Base-by-base conservation (phyloP, 2,888 invertebrate species). In the Phragmatobia fuliginosa region DNA sequence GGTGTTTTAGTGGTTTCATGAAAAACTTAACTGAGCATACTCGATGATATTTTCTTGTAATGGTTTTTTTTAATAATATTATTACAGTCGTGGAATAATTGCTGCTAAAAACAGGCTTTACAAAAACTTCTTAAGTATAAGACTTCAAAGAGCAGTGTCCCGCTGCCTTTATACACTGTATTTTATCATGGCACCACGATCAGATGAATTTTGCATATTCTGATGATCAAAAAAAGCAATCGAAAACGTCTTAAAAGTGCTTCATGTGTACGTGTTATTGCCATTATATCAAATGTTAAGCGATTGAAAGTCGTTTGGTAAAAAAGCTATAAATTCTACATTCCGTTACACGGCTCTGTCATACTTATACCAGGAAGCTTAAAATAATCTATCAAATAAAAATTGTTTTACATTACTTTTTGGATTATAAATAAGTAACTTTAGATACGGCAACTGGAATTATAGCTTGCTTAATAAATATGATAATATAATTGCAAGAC, bases 271-370 rank as follows among this genome's bases (percentile, higher is more conserved):
- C 56, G 16, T 25, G 8, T 33, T 58, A 38, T 49, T 49, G 11
- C 6, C 52, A 78, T 86, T 86, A 80, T 85, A 82, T 85, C 86
- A 86, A 88, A 89, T 89, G 81, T 79, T 86, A 90, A 78, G 67
- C 74, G 71, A 90, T 90, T 87, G 87, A 88, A 90, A 90, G 87
- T 88, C 87, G 90, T 92, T 91, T 89, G 89, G 85, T 82, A 88
- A 91, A 91, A 91, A 89, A 85, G 87, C 86, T 87, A 92, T 92
- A 92, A 92, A 92, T 92, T 90, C 83, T 71, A 91, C 85, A 91
- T 84, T 82, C 90, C 88, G 89, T 92, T 92, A 90, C 85, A 87
- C 81, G 78, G 84, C 82, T 79, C 86, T 64, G 67, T 75, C 73
- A 67, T 71, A 77, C 74, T 88, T 88, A 83, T 83, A 84, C 79